Evolutionary conservation across 2,888 invertebrate genomes (phyloP).

Genomic region (Prosapia bicincta): DNA sequence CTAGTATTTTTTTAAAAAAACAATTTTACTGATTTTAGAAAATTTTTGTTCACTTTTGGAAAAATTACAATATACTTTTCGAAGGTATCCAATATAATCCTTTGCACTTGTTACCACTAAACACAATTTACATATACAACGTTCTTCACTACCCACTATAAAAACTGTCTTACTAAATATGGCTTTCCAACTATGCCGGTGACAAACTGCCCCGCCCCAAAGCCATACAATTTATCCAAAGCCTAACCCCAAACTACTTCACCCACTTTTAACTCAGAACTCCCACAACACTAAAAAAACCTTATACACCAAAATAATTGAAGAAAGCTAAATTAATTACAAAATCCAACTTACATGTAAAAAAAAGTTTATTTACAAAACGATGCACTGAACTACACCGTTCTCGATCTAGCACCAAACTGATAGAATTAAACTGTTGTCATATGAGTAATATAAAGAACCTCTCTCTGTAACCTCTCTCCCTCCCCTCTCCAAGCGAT

Average conservation of each 20-base stretch:
- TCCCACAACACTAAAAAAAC: not conserved
- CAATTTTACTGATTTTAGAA: no score
- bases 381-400: not conserved
- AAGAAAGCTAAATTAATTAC: not conserved
- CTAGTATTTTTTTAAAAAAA: no score
- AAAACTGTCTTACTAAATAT: not conserved
- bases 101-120: not conserved
- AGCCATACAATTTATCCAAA: not conserved
- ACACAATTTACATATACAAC: not conserved
- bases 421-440: not conserved
- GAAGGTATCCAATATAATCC: not conserved
- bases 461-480: not conserved
- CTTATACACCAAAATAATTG: not conserved
- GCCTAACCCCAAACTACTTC: not conserved
- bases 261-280: not conserved
- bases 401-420: not conserved
- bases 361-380: slow-evolving; percentile 1
- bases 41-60: no score
- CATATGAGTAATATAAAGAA: not conserved
- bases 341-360: not conserved
- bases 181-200: not conserved
- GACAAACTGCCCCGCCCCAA: not conserved
- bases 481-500: not conserved
- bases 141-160: not conserved
- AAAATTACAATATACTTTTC: not conserved